Base-by-base conservation (phyloP, 2,797 vertebrate genomes). In the Lutjanus campechanus region DNA sequence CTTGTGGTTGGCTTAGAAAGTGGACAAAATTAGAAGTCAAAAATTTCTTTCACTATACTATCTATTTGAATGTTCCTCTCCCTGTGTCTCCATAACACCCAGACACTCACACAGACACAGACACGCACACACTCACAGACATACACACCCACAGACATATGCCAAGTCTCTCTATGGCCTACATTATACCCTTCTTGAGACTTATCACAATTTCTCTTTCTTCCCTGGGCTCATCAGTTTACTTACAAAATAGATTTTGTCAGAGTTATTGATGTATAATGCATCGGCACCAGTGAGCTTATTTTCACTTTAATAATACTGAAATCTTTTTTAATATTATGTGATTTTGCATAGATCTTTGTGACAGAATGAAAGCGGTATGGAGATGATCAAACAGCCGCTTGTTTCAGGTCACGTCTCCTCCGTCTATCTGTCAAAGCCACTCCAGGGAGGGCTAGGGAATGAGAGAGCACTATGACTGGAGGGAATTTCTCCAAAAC, bases 291-390 rank as follows among this genome's bases (percentile, higher is more conserved):
- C 91, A 88, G 86, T 84, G 87, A 88, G 84, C 88, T 81, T 85
- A 90, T 92, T 92, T 91, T 93, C 91, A 87, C 88, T 94, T 91
- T 93, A 93, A 94, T 91, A 92, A 91, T 85, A 91, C 81, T 90
- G 92, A 89, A 94, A 93, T 91, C 89, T 90, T 91, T 90, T 93
- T 94, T 91, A 94, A 94, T 95, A 94, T 94, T 92, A 91, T 94
- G 88, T 90, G 92, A 91, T 92, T 91, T 88, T 81, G 74, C 84
- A 78, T 82, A 86, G 85, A 93, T 93, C 93, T 91, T 87, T 82
- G 87, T 94, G 94, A 95, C 95, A 95, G 93, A 95, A 95, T 94
- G 92, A 95, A 96, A 95, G 93, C 82, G 75, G 87, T 82, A 88
- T 92, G 83, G 85, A 84, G 76, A 92, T 94, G 95, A 96, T 95